These are phyloP conservation scores for Ptilorrhoa leucosticta DNA, from an alignment of 2,113 vertebrate species.

Conservation along the genomic window DNA sequence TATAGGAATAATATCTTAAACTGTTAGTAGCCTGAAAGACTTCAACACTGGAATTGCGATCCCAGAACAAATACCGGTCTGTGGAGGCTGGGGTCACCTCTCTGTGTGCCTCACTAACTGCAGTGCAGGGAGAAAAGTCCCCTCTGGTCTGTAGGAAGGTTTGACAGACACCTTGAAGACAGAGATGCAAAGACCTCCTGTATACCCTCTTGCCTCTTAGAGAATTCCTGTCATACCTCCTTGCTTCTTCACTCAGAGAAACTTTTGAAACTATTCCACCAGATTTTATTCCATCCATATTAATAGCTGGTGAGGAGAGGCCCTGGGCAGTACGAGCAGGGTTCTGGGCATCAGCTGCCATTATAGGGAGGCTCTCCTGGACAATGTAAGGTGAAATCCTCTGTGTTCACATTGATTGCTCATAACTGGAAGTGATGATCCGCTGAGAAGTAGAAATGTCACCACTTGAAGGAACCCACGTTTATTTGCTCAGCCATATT, in stretches of 20 bases:
- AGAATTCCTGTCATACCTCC: neutral
- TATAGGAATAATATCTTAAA: neutral
- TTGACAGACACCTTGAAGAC: neutral
- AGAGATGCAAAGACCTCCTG: neutral
- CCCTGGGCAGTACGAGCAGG: neutral
- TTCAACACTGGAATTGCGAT: neutral
- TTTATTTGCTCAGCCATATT: neutral
- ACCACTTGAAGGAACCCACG: rapidly evolving
- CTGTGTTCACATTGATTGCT: neutral
- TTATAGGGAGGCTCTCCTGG: neutral
- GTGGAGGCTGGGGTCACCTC: neutral
- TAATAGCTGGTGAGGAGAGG: neutral
- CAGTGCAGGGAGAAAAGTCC: neutral
- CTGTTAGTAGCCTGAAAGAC: neutral
- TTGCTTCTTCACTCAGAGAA: neutral
- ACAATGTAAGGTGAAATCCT: neutral
- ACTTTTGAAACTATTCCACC: neutral
- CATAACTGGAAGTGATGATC: neutral
- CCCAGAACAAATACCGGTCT: neutral
- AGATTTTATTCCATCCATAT: neutral
- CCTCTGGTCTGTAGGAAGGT: neutral
- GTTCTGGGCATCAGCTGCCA: neutral
- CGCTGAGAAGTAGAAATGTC: neutral
- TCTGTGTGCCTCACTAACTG: neutral
- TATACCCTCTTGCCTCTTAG: neutral